Conservation (phyloP, 2,888 invertebrate species). For the Monopis laevigella region DNA sequence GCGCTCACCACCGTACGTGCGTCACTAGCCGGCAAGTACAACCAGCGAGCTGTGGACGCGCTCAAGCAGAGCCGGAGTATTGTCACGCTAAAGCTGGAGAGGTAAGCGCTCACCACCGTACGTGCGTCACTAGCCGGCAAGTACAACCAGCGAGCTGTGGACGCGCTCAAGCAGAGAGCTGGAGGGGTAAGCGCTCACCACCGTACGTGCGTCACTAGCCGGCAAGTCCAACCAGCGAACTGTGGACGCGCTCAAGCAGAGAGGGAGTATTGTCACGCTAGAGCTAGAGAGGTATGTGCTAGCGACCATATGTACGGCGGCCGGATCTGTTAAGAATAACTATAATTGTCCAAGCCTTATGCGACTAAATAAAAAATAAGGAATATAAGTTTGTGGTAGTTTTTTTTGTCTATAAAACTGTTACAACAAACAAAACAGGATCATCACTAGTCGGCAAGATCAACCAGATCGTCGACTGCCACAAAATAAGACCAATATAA, state of each 20-base stretch:
- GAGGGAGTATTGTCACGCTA: slow-evolving; percentile 88
- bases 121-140: slow-evolving; percentile 90
- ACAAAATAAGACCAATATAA: no score
- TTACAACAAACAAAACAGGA: no score
- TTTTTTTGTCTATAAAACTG: no score
- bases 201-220: slow-evolving; percentile 78
- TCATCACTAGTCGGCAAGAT: no score
- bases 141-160: slow-evolving; percentile 97
- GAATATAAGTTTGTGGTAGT: no score
- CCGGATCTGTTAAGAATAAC: no score
- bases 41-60: slow-evolving; percentile 97
- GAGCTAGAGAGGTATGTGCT: slow-evolving; percentile 86
- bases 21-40: slow-evolving; percentile 93
- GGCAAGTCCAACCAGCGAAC: slow-evolving; percentile 98
- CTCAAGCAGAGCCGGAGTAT: slow-evolving; percentile 92
- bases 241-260: slow-evolving; percentile 94
- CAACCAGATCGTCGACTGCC: no score
- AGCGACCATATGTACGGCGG: no score
- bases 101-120: no score
- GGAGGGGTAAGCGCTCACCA: not conserved
- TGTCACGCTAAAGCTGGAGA: slow-evolving; percentile 88
- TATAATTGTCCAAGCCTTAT: no score
- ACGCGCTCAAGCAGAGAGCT: slow-evolving; percentile 88
- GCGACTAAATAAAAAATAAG: no score
- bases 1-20: slow-evolving; percentile 68